Base-by-base conservation (phyloP, 2,113 vertebrate genomes). In the Romanogobio albipinnatus region DNA sequence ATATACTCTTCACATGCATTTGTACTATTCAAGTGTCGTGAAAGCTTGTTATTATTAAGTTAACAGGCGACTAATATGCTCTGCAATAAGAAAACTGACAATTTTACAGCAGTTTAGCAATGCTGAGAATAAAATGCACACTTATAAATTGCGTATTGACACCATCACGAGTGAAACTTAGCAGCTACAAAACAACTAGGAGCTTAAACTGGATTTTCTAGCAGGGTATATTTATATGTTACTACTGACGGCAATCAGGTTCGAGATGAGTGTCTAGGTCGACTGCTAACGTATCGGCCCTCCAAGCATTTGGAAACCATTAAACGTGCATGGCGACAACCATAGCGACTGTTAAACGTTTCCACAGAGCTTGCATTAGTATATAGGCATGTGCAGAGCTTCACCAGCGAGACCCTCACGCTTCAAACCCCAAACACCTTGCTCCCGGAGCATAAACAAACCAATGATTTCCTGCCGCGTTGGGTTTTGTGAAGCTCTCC, bases 381-480 rank as follows among this genome's bases (percentile, higher is more conserved):
- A 77, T 36, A 19, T 39, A 2, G 39, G 22, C 53, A 59, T 22
- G 47, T 58, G 36, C 36, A 75, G 17, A 56, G 8, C 53, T 56
- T 56, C 53, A 56, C 53, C 49, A 5, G 39, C 53, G 17, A 13
- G 10, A 29, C 19, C 53, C 19, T 77, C 10, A 9, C 51, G 43
- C 70, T 49, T 74, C 43, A 74, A 74, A 64, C 77, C 92, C 87
- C 88, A 88, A 91, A 90, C 86, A 89, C 82, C 90, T 87, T 90
- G 90, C 68, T 24, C 59, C 36, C 14, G 39, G n/a, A 64, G 90
- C 94, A 92, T 92, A 91, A 91, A 91, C 93, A 88, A 91, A 90
- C 87, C 88, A 91, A 90, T 92, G 88, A 93, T 93, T 93, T 94
- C 91, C 92, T 90, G 89, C 91, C 22, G 70, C 39, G 70, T n/a